These are phyloP conservation scores for Sturnus vulgaris DNA, from an alignment of 2,113 vertebrate genomes.

Conservation along the genomic window DNA sequence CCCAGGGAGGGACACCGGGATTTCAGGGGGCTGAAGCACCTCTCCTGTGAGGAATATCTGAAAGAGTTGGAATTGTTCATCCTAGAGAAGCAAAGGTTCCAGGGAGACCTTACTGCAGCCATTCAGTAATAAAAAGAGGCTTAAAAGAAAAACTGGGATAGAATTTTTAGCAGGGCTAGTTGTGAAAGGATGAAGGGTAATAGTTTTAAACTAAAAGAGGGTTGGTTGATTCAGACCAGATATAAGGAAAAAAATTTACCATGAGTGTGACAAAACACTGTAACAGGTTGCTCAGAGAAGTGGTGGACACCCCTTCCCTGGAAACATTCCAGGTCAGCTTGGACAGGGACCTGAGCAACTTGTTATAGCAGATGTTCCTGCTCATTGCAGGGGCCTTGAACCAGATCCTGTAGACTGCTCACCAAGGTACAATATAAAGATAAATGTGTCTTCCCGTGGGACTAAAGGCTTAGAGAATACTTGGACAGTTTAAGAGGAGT, in stretches of 20 bases:
- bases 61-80: background rate
- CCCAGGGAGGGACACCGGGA: background rate
- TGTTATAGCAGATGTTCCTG: background rate
- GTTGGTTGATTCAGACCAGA: background rate
- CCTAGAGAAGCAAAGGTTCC: background rate
- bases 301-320: background rate
- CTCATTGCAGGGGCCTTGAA: rapidly evolving
- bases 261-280: background rate
- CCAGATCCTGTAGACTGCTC: background rate
- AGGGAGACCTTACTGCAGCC: rapidly evolving
- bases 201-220: background rate
- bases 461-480: background rate
- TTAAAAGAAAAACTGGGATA: background rate
- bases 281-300: background rate
- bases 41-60: background rate
- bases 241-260: rapidly evolving
- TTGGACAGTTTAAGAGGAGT: background rate
- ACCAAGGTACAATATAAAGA: background rate
- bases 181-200: background rate
- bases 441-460: background rate
- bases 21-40: background rate
- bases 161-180: background rate
- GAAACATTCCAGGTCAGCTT: background rate
- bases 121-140: background rate
- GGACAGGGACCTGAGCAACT: background rate